Evolutionary conservation across 64 coral and sea anemone species (phyloP).

Genomic region (Stichodactyla helianthus): DNA sequence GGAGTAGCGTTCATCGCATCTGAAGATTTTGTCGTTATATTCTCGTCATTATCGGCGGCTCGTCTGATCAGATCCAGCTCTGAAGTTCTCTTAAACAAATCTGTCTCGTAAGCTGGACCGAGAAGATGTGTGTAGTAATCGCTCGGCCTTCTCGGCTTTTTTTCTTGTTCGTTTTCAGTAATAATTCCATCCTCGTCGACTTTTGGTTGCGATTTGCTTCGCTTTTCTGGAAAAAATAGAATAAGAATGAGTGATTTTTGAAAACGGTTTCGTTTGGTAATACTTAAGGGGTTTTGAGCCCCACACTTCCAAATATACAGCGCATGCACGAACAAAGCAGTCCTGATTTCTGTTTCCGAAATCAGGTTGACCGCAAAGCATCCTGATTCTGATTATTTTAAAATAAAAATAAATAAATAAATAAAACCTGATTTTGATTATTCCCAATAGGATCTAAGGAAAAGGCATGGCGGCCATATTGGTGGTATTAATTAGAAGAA

Average conservation of each 20-base stretch:
- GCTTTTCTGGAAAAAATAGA: not conserved
- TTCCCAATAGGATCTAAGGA: too few species aligned
- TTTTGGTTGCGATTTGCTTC: not conserved
- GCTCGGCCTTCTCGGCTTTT: not conserved
- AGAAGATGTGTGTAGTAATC: not conserved
- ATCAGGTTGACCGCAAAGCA: too few species aligned
- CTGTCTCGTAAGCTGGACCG: not conserved
- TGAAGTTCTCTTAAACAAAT: constrained; percentile 21
- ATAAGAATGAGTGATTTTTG: not conserved
- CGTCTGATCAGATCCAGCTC: constrained; percentile 7
- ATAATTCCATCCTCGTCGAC: not conserved
- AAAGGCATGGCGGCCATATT: too few species aligned
- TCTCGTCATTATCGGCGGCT: not conserved
- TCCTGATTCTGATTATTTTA: too few species aligned
- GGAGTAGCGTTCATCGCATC: constrained; percentile 18
- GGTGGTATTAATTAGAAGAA: too few species aligned
- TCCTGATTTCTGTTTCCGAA: too few species aligned
- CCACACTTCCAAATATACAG: too few species aligned
- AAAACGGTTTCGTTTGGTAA: not conserved
- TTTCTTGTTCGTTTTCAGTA: not conserved
- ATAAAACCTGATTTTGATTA: too few species aligned
- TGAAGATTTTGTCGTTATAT: not conserved
- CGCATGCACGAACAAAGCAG: too few species aligned
- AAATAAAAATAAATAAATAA: too few species aligned
- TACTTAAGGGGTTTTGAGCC: too few species aligned